Evolutionary conservation across 2,888 invertebrate genomes (phyloP), one percentile per base, ranked within the genome.

Genomic region (Melitaea athalia): DNA sequence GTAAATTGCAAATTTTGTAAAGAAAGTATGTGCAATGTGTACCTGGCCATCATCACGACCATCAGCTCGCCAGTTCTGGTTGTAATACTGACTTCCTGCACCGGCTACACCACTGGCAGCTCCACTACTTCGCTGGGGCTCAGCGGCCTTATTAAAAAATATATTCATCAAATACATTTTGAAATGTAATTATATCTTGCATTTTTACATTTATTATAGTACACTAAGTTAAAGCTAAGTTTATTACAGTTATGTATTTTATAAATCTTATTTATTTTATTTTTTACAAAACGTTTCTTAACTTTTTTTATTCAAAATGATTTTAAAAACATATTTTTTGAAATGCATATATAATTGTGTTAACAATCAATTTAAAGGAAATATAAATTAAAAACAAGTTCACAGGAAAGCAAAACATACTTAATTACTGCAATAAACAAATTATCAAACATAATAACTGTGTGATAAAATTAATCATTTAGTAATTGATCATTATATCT

Each of bases 11-110:
- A 8, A 43, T 11, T 5, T 14, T 45, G 6, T 14, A 14, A 11
- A 14, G 11, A 11, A 14, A n/a, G 6, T 49, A 49, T 49, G 6
- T 24, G 24, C 3, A 14, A n/a, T n/a, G 5, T 49, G 45, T 75
- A 91, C 92, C 86, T 92, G 91, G 24, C 92, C 92, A 67, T 91
- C 91, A 43, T 91, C 88, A 0, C 75, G 77, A 0, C 76, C 81
- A 14, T 71, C 75, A 3, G 72, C 64, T 49, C 62, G 68, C 88
- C 88, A 89, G 72, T 81, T 89, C 63, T 85, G 85, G 12, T 78
- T 75, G 73, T 76, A 85, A 77, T 85, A 85, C 67, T 86, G 88
- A 2, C 84, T 82, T 0, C 82, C 81, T 0, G 85, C 80, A 0
- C 79, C 78, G 5, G 74, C 64, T 77, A 79, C 5, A 65, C 71